Base-by-base conservation (phyloP, 2,888 invertebrate genomes). In the Eilema sororculum region DNA sequence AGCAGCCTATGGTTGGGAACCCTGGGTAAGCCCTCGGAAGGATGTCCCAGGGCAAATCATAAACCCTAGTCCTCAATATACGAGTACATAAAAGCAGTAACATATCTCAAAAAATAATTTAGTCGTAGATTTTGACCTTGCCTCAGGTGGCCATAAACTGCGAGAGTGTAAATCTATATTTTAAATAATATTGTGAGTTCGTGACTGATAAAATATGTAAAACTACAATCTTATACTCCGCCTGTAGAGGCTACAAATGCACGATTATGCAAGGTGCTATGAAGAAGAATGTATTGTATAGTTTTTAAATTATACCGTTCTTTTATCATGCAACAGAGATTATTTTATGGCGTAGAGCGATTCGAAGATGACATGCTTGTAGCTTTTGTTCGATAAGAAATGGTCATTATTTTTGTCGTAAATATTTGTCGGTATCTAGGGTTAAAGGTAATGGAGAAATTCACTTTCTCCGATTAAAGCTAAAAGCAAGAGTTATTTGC, bases 401-500 rank as follows among this genome's bases (percentile, higher is more conserved):
- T 9, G 52, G 52, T 9, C 52, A 52, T 52, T 52, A 52, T 52
- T 52, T 20, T n/a, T 52, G 52, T n/a, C 52, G 9, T 52, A 52
- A 65, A 41, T 68, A 25, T 57, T 75, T 76, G 76, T 80, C 71
- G 74, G 78, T 74, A 73, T 62, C 30, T 33, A 66, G 71, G 73
- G 77, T 81, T 83, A 75, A 81, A 83, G 75, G 69, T 70, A 76
- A 74, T 65, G 75, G 82, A 74, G 78, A 82, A 80, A 84, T 74
- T 77, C 57, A 72, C 84, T 81, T 81, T 77, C 78, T 68, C 85
- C 78, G 75, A 63, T 56, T 70, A 58, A 80, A 82, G 81, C 79
- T 82, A 84, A 84, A 85, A 82, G 78, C 78, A 82, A 79, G 79
- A 85, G 80, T 82, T 84, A 87, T 87, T 80, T 80, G 77, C 72